These are phyloP conservation scores for Parambassis ranga DNA, from an alignment of 2,797 vertebrate species.

Conservation along the genomic window DNA sequence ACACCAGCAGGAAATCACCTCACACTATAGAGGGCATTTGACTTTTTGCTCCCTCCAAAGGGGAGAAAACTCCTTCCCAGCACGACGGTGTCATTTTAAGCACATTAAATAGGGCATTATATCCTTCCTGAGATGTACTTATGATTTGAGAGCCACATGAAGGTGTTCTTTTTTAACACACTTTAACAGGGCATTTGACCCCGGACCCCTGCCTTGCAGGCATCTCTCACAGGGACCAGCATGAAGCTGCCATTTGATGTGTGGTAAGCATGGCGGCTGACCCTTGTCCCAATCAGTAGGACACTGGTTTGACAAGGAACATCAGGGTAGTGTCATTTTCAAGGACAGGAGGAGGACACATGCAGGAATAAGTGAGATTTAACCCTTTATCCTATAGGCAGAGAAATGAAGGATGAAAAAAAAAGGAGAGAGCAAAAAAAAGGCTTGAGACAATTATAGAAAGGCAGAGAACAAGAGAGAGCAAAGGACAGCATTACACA, in stretches of 20 bases:
- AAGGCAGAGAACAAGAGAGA: not conserved
- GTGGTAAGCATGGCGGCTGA: constrained; percentile 31
- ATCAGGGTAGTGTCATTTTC: constrained; percentile 51
- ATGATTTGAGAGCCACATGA: constrained; percentile 64
- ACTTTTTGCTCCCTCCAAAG: constrained; percentile 49
- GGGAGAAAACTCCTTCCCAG: constrained; percentile 44
- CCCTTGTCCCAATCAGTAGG: constrained; percentile 42
- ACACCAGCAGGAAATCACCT: constrained; percentile 14
- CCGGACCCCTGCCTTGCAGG: constrained; percentile 21
- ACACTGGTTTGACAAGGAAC: constrained; percentile 49
- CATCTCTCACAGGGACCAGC: constrained; percentile 57
- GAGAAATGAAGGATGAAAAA: constrained; percentile 2
- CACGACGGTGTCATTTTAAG: constrained; percentile 47
- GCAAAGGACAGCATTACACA: constrained; percentile 1
- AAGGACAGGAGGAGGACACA: constrained; percentile 34
- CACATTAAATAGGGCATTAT: constrained; percentile 44
- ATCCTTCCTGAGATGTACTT: constrained; percentile 45
- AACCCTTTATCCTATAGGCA: constrained; percentile 50
- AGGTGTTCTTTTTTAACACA: constrained; percentile 32
- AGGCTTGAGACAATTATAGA: constrained; percentile 6
- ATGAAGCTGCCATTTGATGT: constrained; percentile 53
- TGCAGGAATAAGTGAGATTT: constrained; percentile 30
- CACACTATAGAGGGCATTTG: constrained; percentile 37
- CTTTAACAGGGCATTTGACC: constrained; percentile 64
- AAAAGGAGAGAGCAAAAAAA: constrained; percentile 4